Base-by-base conservation (phyloP, 2,888 invertebrate species). In the Megastigmus dorsalis region DNA sequence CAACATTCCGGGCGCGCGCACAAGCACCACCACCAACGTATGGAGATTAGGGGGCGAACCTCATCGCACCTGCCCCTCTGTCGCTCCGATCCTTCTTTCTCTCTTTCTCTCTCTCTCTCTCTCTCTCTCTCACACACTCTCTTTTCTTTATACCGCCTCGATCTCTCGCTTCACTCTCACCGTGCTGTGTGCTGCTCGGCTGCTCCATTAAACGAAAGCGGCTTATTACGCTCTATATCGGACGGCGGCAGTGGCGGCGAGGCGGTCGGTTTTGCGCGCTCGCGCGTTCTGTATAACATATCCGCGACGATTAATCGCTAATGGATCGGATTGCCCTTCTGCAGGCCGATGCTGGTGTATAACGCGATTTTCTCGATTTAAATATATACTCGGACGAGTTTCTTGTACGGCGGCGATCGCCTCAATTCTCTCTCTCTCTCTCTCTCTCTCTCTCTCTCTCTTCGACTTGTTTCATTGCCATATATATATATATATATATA, bases 191-290 rank as follows among this genome's bases (percentile, higher is more conserved):
- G 28, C 20, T 10, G 36, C 20, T 33, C n/a, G n/a, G 13, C 36
- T 5, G 55, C 60, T 68, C 69, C 70, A 70, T 75, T 71, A 75
- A 68, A 71, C 50, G 52, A 75, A 72, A 67, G 67, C 65, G 38
- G 72, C 68, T 75, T 75, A 75, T 72, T 75, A 75, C 73, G 73
- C 75, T 66, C 33, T 36, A 55, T 33, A n/a, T n/a, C n/a, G n/a
- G n/a, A n/a, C n/a, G n/a, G n/a, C n/a, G n/a, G 28, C 38, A 33
- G n/a, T n/a, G n/a, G n/a, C n/a, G n/a, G n/a, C n/a, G n/a, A n/a
- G n/a, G n/a, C n/a, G n/a, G n/a, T n/a, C n/a, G n/a, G n/a, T n/a
- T n/a, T n/a, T n/a, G n/a, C n/a, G n/a, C n/a, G n/a, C n/a, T n/a
- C n/a, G n/a, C n/a, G 26, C 45, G n/a, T 26, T 52, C 50, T n/a